Evolutionary conservation across 2,888 invertebrate genomes (phyloP), one percentile per base, ranked within the genome.

Genomic region (Thelaira solivaga): DNA sequence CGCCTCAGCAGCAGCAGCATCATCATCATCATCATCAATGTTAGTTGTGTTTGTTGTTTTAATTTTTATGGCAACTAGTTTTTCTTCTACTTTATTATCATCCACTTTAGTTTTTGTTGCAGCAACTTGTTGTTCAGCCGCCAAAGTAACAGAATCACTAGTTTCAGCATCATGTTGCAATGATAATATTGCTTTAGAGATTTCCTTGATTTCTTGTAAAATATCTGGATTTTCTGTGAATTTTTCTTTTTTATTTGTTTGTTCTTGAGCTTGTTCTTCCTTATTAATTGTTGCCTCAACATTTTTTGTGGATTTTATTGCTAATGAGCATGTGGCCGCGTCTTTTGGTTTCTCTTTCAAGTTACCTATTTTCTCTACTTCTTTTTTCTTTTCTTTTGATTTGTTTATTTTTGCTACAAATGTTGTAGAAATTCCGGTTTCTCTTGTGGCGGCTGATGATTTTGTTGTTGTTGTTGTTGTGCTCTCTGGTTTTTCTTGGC

Each of bases 371-470:
- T 22, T 29, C 29, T 61, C 39, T 43, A 61, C 76, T 77, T 61
- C 45, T 69, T 47, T 22, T 72, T 62, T 51, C 41, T 80, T 80
- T 80, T 80, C 80, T 79, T 80, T 71, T 80, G 82, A 76, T 82
- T 85, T 79, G 81, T 82, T 62, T 68, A 73, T 39, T 59, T 73
- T 73, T 43, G 69, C 71, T 49, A 64, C 20, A 64, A 73, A 36
- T 49, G 67, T 73, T 43, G 43, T 61, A 79, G 62, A 49, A 36
- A 77, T 80, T 76, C 80, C 77, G 73, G 83, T 39, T 69, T 80
- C 75, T 76, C 77, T 74, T 57, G 71, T 64, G 29, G 43, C 47
- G 49, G 45, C 51, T 79, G 72, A 61, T 57, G 53, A 75, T 62
- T 82, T 41, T 71, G 80, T 78, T 74, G 51, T 57, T 49, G 71